Percentiles rank a stretch among this genome's conserved stretches.
Conservation (phyloP, 2,888 invertebrate genomes). For the Napeogenes sylphis region DNA sequence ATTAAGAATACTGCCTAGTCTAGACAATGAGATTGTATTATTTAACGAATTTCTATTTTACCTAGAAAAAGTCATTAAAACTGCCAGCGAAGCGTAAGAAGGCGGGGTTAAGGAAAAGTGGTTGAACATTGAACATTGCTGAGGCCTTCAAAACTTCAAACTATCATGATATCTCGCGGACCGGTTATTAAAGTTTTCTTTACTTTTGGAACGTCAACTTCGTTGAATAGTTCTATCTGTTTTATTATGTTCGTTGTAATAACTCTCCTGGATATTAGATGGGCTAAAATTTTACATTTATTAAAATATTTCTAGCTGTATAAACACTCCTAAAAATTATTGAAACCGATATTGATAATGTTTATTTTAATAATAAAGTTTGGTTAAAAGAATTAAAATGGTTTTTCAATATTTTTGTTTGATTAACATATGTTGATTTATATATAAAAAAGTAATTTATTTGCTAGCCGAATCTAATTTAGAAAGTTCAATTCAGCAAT, state of each 20-base stretch:
- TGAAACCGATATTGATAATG: neutral
- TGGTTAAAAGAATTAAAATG: no score
- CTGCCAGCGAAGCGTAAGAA: constrained; percentile 66
- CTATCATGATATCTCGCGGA: constrained; percentile 55
- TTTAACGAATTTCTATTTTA: constrained; percentile 50
- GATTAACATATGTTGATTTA: no score
- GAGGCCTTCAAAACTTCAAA: constrained; percentile 61
- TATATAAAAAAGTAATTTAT: no score
- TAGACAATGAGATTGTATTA: constrained; percentile 38
- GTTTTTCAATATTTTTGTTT: no score
- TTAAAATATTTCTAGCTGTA: neutral
- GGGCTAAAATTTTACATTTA: neutral
- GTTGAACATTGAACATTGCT: constrained; percentile 62
- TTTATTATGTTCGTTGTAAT: neutral
- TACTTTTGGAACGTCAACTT: constrained; percentile 37
- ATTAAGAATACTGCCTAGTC: constrained; percentile 9
- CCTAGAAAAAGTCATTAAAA: constrained; percentile 73
- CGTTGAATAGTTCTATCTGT: constrained; percentile 21
- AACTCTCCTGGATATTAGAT: neutral
- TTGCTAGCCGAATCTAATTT: neutral
- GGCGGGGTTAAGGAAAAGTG: constrained; percentile 55
- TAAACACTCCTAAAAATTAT: neutral
- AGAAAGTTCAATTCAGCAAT: constrained; percentile 21
- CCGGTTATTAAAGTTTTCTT: constrained; percentile 67
- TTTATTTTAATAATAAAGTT: no score